Base-by-base conservation (phyloP, 2,888 invertebrate genomes). In the Lasius platythorax region DNA sequence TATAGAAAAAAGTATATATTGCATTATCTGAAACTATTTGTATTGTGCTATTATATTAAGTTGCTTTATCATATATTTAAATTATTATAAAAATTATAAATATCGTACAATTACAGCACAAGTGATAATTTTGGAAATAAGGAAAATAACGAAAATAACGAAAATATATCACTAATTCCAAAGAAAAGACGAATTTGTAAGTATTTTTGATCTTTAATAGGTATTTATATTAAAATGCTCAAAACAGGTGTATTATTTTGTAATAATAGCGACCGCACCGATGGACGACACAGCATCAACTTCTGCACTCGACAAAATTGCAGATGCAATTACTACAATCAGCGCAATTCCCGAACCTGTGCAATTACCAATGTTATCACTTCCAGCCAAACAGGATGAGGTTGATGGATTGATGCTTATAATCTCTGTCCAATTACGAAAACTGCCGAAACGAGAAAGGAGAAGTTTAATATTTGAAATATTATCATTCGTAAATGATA, bases 1-100 rank as follows among this genome's bases (percentile, higher is more conserved):
- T 56, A 56, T 56, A 56, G 56, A 56, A 56, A 56, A 9, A 56
- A 23, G 56, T 56, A 56, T n/a, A n/a, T 56, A 56, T 56, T 37
- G 3, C 9, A 56, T 56, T 56, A 56, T n/a, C 9, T 56, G 9
- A 56, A 56, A 56, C n/a, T 56, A n/a, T 4, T 56, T 56, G n/a
- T 23, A 56, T 56, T 56, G 1, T 58, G 56, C 12, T 23, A 58
- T 58, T 58, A 58, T 58, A 58, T 58, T 40, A 9, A 40, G 11
- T 40, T 40, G 40, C 37, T 40, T 40, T 40, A 2, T 40, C 9
- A 11, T 40, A 40, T 40, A 40, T 40, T 40, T 9, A 40, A 40
- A 11, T 11, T 40, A 40, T 40, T 11, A 40, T 40, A 40, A 40
- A 40, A 9, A 40, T 40, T 40, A 9, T 9, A 11, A 40, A 40